phyloP scores from a whole-genome alignment of 2,113 vertebrate species.

The Zapornia atra region DNA sequence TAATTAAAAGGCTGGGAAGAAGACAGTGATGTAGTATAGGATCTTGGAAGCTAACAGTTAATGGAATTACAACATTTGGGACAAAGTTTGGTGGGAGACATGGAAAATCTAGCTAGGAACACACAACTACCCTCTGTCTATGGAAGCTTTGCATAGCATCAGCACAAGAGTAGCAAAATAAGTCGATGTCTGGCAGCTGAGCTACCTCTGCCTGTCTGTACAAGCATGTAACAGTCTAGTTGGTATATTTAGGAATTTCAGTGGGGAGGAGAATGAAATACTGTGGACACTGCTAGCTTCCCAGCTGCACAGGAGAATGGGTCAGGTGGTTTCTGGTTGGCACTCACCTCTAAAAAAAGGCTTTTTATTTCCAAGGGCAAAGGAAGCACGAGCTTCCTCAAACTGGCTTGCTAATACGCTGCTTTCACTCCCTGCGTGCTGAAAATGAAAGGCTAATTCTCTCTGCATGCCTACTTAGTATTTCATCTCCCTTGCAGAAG shows the following conservation, averaged over 20 bases:
- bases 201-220: neutral
- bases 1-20: neutral
- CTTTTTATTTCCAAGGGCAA: neutral
- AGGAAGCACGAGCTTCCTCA: neutral
- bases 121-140: accelerated
- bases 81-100: neutral
- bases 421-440: neutral
- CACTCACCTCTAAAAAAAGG: neutral
- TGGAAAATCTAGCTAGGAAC: neutral
- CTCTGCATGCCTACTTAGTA: neutral
- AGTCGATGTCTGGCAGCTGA: neutral
- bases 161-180: neutral
- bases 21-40: accelerated
- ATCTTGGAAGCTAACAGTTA: neutral
- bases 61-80: neutral
- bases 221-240: neutral
- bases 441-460: neutral
- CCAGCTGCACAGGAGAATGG: neutral
- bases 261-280: neutral
- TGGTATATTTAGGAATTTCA: neutral
- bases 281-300: neutral
- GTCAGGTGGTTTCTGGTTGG: neutral
- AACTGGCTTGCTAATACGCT: neutral
- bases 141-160: neutral
- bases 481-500: neutral